Percentiles rank a stretch among this genome's conserved stretches.
These are phyloP conservation scores for Stichodactyla helianthus DNA, from an alignment of 64 coral and sea anemone species.

Conservation along the genomic window DNA sequence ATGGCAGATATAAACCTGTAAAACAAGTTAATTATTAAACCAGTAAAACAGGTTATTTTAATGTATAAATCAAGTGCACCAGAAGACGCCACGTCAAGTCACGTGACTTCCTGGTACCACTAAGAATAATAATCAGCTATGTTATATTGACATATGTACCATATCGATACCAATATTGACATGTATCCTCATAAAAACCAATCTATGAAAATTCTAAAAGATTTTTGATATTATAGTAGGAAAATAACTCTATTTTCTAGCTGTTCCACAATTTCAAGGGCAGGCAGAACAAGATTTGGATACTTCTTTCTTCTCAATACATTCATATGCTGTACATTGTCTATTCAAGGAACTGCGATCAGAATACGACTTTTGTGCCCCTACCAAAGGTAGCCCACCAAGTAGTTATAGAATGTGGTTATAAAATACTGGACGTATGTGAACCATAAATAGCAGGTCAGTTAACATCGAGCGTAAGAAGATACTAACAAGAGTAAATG, in stretches of 20 bases:
- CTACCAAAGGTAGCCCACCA: background rate
- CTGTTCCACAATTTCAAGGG: background rate
- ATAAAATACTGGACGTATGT: slow-evolving; percentile 4
- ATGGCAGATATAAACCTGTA: no score
- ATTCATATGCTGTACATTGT: background rate
- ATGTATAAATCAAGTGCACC: background rate
- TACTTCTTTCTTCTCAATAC: background rate
- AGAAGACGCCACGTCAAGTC: background rate
- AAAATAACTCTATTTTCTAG: background rate
- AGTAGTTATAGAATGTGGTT: background rate
- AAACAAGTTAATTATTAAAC: no score
- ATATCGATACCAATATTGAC: background rate
- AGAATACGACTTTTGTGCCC: no score
- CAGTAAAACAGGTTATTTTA: no score
- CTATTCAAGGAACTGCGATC: background rate
- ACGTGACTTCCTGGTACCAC: background rate
- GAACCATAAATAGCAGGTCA: background rate
- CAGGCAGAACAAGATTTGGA: background rate
- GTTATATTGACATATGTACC: background rate
- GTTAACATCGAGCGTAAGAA: background rate
- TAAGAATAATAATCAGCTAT: background rate
- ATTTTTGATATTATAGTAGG: slow-evolving; percentile 4
- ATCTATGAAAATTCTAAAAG: background rate
- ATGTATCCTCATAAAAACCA: background rate
- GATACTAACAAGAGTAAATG: no score